Base-by-base conservation (phyloP, 2,888 invertebrate genomes). In the Anarsia innoxiella region DNA sequence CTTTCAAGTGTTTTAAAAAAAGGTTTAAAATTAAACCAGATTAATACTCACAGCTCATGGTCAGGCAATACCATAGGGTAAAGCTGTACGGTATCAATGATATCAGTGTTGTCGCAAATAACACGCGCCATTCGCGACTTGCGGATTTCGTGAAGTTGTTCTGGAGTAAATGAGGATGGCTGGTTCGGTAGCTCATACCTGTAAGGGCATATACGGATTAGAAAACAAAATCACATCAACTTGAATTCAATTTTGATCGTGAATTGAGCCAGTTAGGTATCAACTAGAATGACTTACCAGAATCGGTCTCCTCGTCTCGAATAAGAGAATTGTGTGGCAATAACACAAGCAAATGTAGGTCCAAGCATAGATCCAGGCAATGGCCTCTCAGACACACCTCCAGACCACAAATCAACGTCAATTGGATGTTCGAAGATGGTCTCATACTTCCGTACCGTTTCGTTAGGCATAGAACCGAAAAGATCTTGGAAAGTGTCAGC, bases 331-430 rank as follows among this genome's bases (percentile, higher is more conserved):
- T 97, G 96, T 14, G 94, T 94, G 14, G 95, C 97, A 56, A 97
- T 96, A 45, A 97, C 87, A 65, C 97, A 97, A 36, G 95, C 95
- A 63, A 97, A 97, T 33, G 96, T 95, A 1, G 97, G 96, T 33
- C 97, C 97, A 43, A 97, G 87, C 91, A 97, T 93, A 37, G 95
- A 95, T 29, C 95, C 96, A 5, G 94, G 93, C 36, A 96, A 85
- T 1, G 96, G 93, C 44, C 92, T 87, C 66, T 97, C 97, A 0
- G 96, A 95, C 4, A 97, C 95, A 31, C 96, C 97, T 32, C 96
- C 97, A 11, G 95, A 94, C 95, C 96, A 97, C 37, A 97, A 85
- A 84, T 97, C 97, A 31, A 97, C 94, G 70, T 97, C 97, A 42
- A 91, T 88, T 1, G 96, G 95, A 70, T 94, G 93, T 89, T 93